Percentiles rank a stretch among this genome's conserved stretches.
phyloP scores from a whole-genome alignment of 2,113 vertebrate species.

The Rafetus swinhoei region DNA sequence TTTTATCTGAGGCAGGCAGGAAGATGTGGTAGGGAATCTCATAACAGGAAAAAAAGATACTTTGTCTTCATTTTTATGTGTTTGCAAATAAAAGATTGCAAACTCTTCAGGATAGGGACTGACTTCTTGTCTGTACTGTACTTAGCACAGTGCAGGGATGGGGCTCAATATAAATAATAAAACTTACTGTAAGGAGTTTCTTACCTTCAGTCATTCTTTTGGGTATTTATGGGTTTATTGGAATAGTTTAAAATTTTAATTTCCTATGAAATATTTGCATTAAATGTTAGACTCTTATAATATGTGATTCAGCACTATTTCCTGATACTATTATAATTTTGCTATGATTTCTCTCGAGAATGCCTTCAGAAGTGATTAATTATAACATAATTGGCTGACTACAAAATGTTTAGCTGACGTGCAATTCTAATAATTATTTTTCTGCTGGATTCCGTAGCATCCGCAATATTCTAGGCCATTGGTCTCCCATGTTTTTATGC shows the following conservation, averaged over 20 bases:
- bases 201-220: not conserved
- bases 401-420: not conserved
- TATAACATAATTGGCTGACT: not conserved
- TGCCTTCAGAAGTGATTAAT: not conserved
- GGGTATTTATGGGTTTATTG: not conserved
- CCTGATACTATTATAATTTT: not conserved
- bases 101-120: not conserved
- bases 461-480: not conserved
- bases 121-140: not conserved
- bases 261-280: not conserved
- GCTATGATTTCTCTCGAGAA: not conserved
- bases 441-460: not conserved
- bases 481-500: no score
- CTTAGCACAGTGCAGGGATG: not conserved
- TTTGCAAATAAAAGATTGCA: not conserved
- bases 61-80: not conserved
- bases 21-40: not conserved
- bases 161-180: not conserved
- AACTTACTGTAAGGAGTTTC: not conserved
- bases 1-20: not conserved
- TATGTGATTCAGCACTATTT: not conserved
- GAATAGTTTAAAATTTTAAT: not conserved
- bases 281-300: not conserved
- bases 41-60: not conserved
- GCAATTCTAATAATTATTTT: not conserved